phyloP scores from a whole-genome alignment of 2,888 invertebrate species.

The Eucera pruinosa region DNA sequence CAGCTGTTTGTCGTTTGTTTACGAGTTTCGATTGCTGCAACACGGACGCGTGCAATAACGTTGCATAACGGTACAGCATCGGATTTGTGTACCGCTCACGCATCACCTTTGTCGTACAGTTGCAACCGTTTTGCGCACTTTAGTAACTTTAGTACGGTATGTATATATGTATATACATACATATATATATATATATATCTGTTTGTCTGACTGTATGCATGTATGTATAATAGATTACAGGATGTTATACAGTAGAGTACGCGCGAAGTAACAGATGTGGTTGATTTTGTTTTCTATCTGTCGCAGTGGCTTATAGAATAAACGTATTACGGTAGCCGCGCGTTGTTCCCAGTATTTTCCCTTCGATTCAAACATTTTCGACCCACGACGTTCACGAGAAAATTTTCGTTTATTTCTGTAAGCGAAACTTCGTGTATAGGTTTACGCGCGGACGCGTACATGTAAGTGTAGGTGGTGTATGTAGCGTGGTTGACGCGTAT shows the following conservation, averaged over 20 bases:
- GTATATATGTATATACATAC: constrained; percentile 3
- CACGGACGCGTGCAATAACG: too few species aligned
- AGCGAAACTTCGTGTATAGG: not conserved
- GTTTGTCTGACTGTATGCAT: not conserved
- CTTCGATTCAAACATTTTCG: not conserved
- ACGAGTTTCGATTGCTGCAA: too few species aligned
- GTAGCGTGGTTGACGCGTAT: not conserved
- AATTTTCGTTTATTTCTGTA: not conserved
- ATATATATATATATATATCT: not conserved
- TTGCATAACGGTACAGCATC: not conserved
- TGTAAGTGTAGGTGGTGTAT: not conserved
- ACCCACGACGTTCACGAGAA: not conserved
- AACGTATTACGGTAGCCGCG: too few species aligned
- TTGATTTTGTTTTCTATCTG: constrained; percentile 12
- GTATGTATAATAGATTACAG: constrained; percentile 2
- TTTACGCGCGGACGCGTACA: too few species aligned
- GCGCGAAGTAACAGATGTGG: not conserved
- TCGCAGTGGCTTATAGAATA: constrained; percentile 2
- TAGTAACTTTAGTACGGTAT: not conserved
- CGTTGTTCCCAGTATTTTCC: constrained; percentile 10
- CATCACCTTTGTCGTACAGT: not conserved
- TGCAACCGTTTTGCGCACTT: not conserved
- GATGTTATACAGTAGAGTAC: constrained; percentile 6
- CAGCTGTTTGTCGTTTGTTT: too few species aligned
- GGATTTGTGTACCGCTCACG: constrained; percentile 8